These are phyloP conservation scores for Rhimphoctona megacephalus DNA, from an alignment of 2,888 invertebrate genomes.

Conservation along the genomic window DNA sequence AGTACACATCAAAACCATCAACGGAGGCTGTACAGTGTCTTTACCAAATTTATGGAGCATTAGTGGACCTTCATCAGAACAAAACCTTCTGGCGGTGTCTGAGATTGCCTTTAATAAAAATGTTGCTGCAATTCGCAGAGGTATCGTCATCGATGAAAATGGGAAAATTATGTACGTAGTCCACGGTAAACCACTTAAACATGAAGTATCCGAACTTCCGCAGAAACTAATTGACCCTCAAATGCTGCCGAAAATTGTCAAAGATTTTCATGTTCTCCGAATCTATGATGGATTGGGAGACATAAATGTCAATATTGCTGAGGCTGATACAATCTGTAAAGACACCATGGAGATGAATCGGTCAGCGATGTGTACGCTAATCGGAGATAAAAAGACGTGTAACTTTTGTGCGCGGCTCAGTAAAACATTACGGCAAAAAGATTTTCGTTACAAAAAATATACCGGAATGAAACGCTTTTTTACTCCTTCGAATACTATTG, in stretches of 20 bases:
- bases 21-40: not conserved
- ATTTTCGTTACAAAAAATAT: not conserved
- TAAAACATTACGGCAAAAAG: conserved; percentile 8
- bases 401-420: conserved; percentile 4
- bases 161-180: conserved; percentile 1
- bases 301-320: not conserved
- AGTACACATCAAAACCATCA: not conserved
- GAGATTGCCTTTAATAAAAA: not conserved
- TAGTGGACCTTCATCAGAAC: not conserved
- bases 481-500: not conserved
- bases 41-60: conserved; percentile 3
- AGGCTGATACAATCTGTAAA: not conserved
- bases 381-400: conserved; percentile 1
- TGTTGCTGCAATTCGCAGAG: not conserved
- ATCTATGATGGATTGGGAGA: conserved; percentile 17
- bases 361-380: conserved; percentile 1
- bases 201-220: not conserved
- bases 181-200: not conserved
- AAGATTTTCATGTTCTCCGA: not conserved
- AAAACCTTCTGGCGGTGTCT: conserved; percentile 13
- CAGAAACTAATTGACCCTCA: conserved; percentile 1
- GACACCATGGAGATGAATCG: not conserved
- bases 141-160: conserved; percentile 6
- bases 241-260: not conserved
- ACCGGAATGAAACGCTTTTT: not conserved